phyloP scores from a whole-genome alignment of 2,797 vertebrate genomes.

The Delichon dasypus region DNA sequence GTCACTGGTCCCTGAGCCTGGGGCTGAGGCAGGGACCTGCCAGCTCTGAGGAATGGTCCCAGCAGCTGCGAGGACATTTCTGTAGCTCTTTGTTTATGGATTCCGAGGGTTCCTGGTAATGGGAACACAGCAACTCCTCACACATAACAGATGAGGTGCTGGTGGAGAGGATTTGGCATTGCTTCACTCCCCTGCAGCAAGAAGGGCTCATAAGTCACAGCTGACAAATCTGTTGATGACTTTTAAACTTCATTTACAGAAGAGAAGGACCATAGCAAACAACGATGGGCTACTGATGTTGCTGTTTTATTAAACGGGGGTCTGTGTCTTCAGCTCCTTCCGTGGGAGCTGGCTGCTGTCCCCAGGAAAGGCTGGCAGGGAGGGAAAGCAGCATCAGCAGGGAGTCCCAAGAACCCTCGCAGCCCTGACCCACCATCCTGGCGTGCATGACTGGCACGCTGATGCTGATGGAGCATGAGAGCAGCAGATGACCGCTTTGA shows the following conservation, averaged over 20 bases:
- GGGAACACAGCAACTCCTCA: conserved; percentile 65
- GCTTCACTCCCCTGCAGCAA: conserved; percentile 53
- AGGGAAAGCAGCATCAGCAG: not conserved
- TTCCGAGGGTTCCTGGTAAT: conserved; percentile 52
- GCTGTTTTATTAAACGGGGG: not conserved
- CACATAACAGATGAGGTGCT: conserved; percentile 63
- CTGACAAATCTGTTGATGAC: conserved; percentile 77
- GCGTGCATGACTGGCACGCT: not conserved
- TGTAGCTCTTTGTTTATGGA: conserved; percentile 17
- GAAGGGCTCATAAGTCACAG: conserved; percentile 73
- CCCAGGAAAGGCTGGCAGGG: not conserved
- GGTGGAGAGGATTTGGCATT: conserved; percentile 66
- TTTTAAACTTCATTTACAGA: conserved; percentile 79
- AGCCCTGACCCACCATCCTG: not conserved
- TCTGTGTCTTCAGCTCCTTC: not conserved
- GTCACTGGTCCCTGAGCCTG: not conserved
- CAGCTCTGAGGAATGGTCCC: conserved; percentile 56
- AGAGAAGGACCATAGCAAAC: conserved; percentile 71
- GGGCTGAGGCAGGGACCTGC: not conserved
- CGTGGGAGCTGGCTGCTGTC: not conserved
- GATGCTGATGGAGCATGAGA: not conserved
- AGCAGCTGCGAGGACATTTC: conserved; percentile 9
- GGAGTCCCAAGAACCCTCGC: not conserved
- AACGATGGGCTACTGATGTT: conserved; percentile 66
- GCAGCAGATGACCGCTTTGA: not conserved